Conservation (phyloP, 37 sponge, comb jelly and placozoan genomes). For the Tethya wilhelma region DNA sequence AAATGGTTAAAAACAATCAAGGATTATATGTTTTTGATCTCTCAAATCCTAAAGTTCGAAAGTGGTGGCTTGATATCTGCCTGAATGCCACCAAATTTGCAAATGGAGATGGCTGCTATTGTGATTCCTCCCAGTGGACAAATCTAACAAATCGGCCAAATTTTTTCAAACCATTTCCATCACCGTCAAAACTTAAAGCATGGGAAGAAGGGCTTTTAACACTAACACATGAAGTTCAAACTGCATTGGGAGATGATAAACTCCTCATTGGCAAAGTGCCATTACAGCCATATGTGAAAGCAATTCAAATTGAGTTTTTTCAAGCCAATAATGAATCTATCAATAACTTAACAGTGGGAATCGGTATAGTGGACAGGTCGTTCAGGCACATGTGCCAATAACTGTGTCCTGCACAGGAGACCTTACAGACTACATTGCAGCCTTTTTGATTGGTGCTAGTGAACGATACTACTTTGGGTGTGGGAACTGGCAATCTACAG, state of each 20-base stretch:
- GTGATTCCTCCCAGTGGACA: constrained; percentile 39
- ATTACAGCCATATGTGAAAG: constrained; percentile 49
- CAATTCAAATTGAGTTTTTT: constrained; percentile 54
- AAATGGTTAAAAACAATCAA: constrained; percentile 2
- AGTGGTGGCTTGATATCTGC: constrained; percentile 34
- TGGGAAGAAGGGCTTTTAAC: constrained; percentile 29
- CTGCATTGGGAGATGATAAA: constrained; percentile 28
- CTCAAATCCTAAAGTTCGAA: constrained; percentile 23
- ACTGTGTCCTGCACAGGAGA: constrained; percentile 14
- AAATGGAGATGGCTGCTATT: constrained; percentile 56
- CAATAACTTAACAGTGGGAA: constrained; percentile 11
- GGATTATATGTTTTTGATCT: constrained; percentile 12
- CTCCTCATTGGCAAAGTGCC: constrained; percentile 26
- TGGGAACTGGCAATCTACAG: constrained; percentile 29
- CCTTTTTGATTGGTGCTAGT: constrained; percentile 60
- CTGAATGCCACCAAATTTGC: constrained; percentile 47
- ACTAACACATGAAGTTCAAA: constrained; percentile 45
- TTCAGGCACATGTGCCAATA: constrained; percentile 49
- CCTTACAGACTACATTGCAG: constrained; percentile 47
- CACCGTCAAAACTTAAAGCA: constrained; percentile 17
- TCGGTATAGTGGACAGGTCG: constrained; percentile 16
- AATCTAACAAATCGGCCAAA: not conserved
- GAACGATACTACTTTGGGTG: constrained; percentile 44
- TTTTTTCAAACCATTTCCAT: constrained; percentile 10
- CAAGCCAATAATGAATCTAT: constrained; percentile 31